Evolutionary conservation across 2,797 vertebrate species (phyloP).

Genomic region (Mus minutoides): DNA sequence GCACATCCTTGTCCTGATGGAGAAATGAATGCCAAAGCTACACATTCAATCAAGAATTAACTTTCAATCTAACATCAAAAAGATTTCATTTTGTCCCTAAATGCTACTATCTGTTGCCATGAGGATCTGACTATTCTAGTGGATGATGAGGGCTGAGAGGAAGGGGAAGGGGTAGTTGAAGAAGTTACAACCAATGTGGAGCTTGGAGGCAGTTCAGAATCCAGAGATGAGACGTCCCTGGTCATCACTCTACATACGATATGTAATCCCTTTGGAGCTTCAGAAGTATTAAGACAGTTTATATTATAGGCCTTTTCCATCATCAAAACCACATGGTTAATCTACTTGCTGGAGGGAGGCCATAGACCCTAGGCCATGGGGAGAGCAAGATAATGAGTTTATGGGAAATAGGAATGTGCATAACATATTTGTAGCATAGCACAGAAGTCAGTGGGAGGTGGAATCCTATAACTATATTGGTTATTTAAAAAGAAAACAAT

Average conservation of each 20-base stretch:
- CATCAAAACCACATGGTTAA: conserved; percentile 63
- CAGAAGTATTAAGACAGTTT: conserved; percentile 58
- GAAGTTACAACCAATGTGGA: not conserved
- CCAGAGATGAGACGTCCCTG: conserved; percentile 35
- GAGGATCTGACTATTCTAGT: not conserved
- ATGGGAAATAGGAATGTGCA: conserved; percentile 30
- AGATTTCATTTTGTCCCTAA: not conserved
- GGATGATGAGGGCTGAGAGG: not conserved
- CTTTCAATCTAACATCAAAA: conserved; percentile 8
- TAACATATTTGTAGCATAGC: conserved; percentile 57
- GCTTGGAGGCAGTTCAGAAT: not conserved
- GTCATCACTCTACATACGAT: not conserved
- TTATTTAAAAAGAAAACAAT: conserved; percentile 64
- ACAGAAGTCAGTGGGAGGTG: conserved; percentile 48
- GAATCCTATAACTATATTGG: conserved; percentile 22
- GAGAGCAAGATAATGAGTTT: conserved; percentile 65
- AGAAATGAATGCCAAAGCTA: conserved; percentile 2
- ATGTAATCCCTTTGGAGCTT: conserved; percentile 53
- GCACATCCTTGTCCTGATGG: not conserved
- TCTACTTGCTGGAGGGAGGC: conserved; percentile 56
- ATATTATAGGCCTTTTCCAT: conserved; percentile 39
- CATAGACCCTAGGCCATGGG: not conserved
- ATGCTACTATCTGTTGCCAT: not conserved
- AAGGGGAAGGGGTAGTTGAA: not conserved
- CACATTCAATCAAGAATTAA: conserved; percentile 1